phyloP scores from a whole-genome alignment of 2,113 vertebrate species.

The Pheucticus melanocephalus region DNA sequence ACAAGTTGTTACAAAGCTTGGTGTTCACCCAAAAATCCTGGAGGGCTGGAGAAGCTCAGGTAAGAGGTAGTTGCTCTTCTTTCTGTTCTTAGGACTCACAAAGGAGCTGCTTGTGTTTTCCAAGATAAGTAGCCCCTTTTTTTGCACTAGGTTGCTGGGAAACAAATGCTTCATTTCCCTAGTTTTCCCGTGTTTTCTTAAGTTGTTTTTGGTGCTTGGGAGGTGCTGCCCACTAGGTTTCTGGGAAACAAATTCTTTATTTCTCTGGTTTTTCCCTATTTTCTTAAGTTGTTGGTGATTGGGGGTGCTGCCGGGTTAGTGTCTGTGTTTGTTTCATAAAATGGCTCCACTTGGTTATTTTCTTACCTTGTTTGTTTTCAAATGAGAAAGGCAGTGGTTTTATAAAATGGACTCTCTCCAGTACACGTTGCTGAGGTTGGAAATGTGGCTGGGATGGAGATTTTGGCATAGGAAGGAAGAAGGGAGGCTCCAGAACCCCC shows the following conservation, averaged over 20 bases:
- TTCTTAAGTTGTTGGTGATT: background rate
- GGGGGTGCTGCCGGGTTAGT: background rate
- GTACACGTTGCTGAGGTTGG: background rate
- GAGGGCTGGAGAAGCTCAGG: background rate
- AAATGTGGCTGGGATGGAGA: background rate
- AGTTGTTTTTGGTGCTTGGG: background rate
- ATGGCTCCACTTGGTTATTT: background rate
- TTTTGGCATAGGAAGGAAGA: background rate
- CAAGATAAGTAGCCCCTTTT: background rate
- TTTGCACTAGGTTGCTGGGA: background rate
- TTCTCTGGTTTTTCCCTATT: background rate
- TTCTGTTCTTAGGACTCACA: background rate
- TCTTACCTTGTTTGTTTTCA: background rate
- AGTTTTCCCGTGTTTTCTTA: background rate
- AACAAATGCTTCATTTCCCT: background rate
- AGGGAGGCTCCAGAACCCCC: background rate
- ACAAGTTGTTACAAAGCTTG: background rate
- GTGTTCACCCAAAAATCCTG: background rate
- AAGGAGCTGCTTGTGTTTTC: background rate
- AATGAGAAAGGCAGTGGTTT: background rate
- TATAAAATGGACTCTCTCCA: background rate
- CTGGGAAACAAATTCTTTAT: background rate
- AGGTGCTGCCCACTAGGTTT: background rate
- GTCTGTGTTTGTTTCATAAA: background rate
- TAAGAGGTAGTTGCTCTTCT: background rate